Base-by-base conservation (phyloP, 1,140 invertebrate species). In the Heliconius hewitsoni region DNA sequence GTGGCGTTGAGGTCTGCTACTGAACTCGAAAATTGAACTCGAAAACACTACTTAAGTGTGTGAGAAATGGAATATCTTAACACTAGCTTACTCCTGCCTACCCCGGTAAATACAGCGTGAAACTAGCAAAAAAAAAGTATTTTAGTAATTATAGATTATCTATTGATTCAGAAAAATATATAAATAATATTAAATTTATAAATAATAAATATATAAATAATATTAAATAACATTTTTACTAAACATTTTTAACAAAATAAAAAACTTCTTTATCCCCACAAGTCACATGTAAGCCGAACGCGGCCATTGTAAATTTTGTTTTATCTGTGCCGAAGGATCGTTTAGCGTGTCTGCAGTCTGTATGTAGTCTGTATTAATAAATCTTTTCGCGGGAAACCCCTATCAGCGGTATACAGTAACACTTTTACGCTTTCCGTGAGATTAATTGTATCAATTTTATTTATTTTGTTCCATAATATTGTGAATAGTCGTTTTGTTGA, bases 381-480 rank as follows among this genome's bases (percentile, higher is more conserved):
- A 88, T 88, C 84, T 82, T 82, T 73, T 55, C 79, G 55, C 76
- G 72, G 80, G 46, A 84, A 66, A 84, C 79, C 80, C 81, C 84
- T 90, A 90, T 89, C 87, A 84, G 80, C 85, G 73, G 73, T 83
- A 82, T 77, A 83, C 81, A 81, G 87, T 88, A 89, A 88, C 87
- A 89, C 85, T 89, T 89, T 86, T 84, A 78, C 82, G 73, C 78
- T 78, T 89, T 87, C 85, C 87, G 60, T 23, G 27, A 66, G 27
- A 66, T 66, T 66, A 66, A 66, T 66, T 66, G 60, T 66, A 30
- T 66, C 27, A 27, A 66, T 66, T 66, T 66, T 66, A 66, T 66
- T 66, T 66, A 66, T 66, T 66, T 66, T 27, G 23, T 66, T 16
- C 23, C 23, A 30, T 66, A 52, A 52, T 19, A 30, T 66, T 66